A percentile compares a stretch with the other conserved stretches of the same genome.
Evolutionary conservation across 1,140 invertebrate genomes (phyloP).

Genomic region (Pseudomyrmex dendroicus): DNA sequence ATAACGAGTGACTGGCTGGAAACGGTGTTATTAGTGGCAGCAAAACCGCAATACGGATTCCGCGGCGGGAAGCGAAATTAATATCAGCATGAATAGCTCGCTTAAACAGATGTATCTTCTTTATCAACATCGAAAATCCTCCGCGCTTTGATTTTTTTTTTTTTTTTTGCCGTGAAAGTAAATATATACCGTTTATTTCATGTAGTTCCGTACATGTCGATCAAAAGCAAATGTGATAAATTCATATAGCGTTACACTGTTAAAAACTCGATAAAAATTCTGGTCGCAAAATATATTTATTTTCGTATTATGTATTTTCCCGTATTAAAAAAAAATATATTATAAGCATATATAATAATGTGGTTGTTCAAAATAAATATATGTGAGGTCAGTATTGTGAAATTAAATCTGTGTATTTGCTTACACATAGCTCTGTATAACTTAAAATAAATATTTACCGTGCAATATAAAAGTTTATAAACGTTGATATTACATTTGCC

Average conservation of each 20-base stretch:
- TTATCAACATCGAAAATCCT: conserved; percentile 9
- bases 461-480: neutral
- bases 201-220: neutral
- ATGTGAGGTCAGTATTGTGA: no score
- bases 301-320: neutral
- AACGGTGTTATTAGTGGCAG: conserved; percentile 50
- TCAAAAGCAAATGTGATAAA: conserved; percentile 10
- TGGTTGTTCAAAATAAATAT: neutral
- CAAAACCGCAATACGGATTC: conserved; percentile 34
- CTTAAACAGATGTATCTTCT: conserved; percentile 37
- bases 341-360: neutral
- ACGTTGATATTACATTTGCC: neutral
- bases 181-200: conserved; percentile 3
- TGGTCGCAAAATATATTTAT: neutral
- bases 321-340: neutral
- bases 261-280: neutral
- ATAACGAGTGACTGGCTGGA: conserved; percentile 49
- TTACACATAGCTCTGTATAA: neutral
- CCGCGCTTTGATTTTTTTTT: conserved; percentile 4
- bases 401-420: no score
- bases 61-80: conserved; percentile 24
- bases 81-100: conserved; percentile 43
- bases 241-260: conserved; percentile 8
- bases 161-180: neutral
- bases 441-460: neutral